Base-by-base conservation (phyloP, 2,888 invertebrate genomes). In the Drosophila anomalata region DNA sequence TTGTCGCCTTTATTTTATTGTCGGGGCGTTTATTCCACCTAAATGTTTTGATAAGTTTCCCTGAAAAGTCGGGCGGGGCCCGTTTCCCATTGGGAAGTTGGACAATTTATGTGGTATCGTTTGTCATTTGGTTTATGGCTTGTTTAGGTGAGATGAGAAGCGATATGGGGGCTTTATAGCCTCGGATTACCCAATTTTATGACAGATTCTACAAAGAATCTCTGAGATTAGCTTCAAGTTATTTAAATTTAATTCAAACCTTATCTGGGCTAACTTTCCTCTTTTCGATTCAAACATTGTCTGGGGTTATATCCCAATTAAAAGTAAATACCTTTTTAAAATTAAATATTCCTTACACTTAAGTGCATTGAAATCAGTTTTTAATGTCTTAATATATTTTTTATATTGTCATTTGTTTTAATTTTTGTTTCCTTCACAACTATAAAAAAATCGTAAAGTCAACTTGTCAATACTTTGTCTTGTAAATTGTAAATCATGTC, bases 91-190 rank as follows among this genome's bases (percentile, higher is more conserved):
- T 63, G 73, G 62, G 48, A 66, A 76, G 75, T 75, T 69, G 55
- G 47, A 41, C 29, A 70, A 80, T 86, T 86, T 82, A 82, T 86
- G 77, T 70, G 86, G 67, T 73, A 83, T 86, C 80, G 86, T 82
- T 82, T 82, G 86, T 82, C 83, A 86, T 83, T 82, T 78, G 86
- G 78, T 82, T 86, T 82, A 82, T 83, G 80, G 83, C 83, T 82
- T 86, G 77, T 74, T 85, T 76, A 82, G 74, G 62, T 71, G 29
- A 69, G 61, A 62, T 56, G 55, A 68, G 53, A 65, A 55, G 70
- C 46, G 62, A 69, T 75, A 65, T 54, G 65, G 54, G 62, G 39
- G 47, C 63, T 41, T 54, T 63, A 65, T 53, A 53, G 65, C 33
- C 20, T 51, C 20, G 36, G 22, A 31, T 52, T 61, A n/a, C 26